These are phyloP conservation scores for Acholoe squamosa DNA, from an alignment of 2,888 invertebrate genomes.

Conservation along the genomic window DNA sequence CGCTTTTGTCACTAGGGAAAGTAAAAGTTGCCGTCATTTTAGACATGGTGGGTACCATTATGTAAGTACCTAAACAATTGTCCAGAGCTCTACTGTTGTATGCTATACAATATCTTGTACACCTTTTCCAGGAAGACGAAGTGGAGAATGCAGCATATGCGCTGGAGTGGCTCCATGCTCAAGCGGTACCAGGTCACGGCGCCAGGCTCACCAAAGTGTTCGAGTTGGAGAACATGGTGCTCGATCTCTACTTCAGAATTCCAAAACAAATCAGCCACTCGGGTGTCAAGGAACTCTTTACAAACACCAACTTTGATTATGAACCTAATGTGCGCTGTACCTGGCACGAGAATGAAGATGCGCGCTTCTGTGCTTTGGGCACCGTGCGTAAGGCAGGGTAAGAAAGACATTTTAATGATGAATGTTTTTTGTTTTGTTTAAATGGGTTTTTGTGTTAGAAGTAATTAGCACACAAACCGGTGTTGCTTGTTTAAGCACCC, in stretches of 20 bases:
- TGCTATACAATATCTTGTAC: neutral
- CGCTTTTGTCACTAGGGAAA: too few relatives aligned
- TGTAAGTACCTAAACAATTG: too few relatives aligned
- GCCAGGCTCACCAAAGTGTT: conserved; percentile 72
- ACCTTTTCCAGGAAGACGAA: neutral
- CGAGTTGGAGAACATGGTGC: conserved; percentile 74
- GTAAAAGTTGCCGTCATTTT: too few relatives aligned
- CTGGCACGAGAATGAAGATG: conserved; percentile 76
- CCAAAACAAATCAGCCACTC: conserved; percentile 71
- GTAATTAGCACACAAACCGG: too few relatives aligned
- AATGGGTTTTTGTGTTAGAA: too few relatives aligned
- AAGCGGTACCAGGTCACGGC: conserved; percentile 69
- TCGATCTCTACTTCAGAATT: conserved; percentile 72
- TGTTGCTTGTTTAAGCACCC: too few relatives aligned
- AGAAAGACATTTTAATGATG: too few relatives aligned
- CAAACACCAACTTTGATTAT: conserved; percentile 74
- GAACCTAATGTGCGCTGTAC: conserved; percentile 45
- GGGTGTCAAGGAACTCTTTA: conserved; percentile 70
- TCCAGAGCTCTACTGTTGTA: too few relatives aligned
- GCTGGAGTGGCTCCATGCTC: conserved; percentile 73
- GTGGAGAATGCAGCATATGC: conserved; percentile 69
- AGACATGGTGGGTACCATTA: too few relatives aligned
- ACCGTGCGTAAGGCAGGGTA: conserved; percentile 75
- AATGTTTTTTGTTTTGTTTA: too few relatives aligned
- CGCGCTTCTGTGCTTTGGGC: conserved; percentile 75